Evolutionary conservation across 1,140 invertebrate species (phyloP), one percentile per base, ranked within the genome.

Genomic region (Aphis craccivora): DNA sequence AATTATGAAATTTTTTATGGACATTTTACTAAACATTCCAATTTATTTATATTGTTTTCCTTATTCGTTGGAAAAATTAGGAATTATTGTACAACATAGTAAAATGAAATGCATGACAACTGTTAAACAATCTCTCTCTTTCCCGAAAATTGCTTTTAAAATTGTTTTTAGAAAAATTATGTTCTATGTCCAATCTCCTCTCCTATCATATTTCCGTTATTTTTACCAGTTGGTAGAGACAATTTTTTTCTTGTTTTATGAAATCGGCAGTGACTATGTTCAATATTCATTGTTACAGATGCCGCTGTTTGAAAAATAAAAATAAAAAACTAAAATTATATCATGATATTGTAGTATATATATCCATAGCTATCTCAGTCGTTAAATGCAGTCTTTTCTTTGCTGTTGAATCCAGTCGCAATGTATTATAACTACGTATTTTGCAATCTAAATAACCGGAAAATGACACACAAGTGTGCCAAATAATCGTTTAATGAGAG

Each of bases 241-340:
- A 43, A 30, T 67, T 45, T 81, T 91, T 91, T 37, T 67, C 40
- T 48, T 25, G 9, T 45, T 91, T n/a, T 30, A 76, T 91, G 67
- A 76, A 91, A 91, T 40, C 30, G 40, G 18, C 30, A 14, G 14
- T 14, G 14, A 91, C 40, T 40, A 20, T 60, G 40, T 90, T 90
- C 51, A 60, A 67, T 90, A 90, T 81, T 91, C 90, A 91, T 91
- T 60, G 22, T 90, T 81, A 18, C 20, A 76, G 40, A 76, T 23
- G 88, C 35, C 37, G 40, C 55, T 55, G 37, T 43, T 91, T 35
- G 18, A 81, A 67, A 48, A 91, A 76, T 83, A 83, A 92, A 35
- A 76, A 40, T n/a, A n/a, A 40, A 18, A 81, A 60, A 25, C 23
- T 30, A n/a, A 91, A 92, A 92, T 22, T 22, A 84, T 83, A 92